Conservation (phyloP, 1,140 invertebrate genomes). For the Artemia franciscana region DNA sequence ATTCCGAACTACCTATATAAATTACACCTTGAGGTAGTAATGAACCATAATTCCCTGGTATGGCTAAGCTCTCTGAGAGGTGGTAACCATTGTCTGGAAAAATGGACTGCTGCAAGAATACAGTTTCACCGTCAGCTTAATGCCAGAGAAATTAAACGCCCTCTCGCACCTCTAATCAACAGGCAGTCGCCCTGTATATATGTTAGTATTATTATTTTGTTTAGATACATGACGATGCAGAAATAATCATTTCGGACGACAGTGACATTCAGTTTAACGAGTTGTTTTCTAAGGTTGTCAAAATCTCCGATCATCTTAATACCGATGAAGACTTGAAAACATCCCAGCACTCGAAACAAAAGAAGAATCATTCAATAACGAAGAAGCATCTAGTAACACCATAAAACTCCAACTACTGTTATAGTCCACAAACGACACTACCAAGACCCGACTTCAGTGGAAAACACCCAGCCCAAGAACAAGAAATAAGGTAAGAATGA, state of each 20-base stretch:
- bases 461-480: not conserved
- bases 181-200: not conserved
- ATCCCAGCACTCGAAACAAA: not conserved
- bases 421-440: not conserved
- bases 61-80: too few species aligned
- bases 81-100: not conserved
- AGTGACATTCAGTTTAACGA: not conserved
- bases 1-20: conserved; percentile 15
- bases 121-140: not conserved
- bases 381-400: not conserved
- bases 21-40: conserved; percentile 13
- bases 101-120: not conserved
- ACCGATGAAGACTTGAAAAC: not conserved
- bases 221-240: not conserved
- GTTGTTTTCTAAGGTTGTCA: not conserved
- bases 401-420: not conserved
- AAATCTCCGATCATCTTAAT: not conserved
- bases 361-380: not conserved
- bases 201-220: not conserved
- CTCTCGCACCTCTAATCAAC: not conserved
- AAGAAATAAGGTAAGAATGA: not conserved
- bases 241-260: not conserved
- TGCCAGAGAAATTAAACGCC: not conserved
- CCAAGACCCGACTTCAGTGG: not conserved
- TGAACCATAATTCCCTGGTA: not conserved